Evolutionary conservation across 2,797 vertebrate genomes (phyloP).

Genomic region (Lateolabrax maculatus): DNA sequence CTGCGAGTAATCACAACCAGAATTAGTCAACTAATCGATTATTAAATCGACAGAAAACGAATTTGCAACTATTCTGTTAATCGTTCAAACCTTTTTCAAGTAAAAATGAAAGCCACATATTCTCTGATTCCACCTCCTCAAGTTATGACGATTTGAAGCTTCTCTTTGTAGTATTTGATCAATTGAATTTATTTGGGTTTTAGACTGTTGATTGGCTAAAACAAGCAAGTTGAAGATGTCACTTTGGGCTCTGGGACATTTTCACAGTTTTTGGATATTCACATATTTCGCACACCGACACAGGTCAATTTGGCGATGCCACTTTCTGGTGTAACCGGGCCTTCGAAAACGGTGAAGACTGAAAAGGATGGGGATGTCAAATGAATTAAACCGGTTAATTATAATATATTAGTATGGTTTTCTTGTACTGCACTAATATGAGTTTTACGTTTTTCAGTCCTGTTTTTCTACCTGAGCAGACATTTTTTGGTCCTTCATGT

Average conservation of each 20-base stretch:
- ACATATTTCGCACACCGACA: too few species aligned
- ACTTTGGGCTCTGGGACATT: background rate
- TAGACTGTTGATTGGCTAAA: background rate
- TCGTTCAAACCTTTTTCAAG: background rate
- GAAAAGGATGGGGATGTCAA: background rate
- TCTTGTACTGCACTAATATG: background rate
- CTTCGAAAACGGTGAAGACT: background rate
- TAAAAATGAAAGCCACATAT: background rate
- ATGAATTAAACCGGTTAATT: background rate
- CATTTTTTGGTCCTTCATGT: constrained; percentile 3
- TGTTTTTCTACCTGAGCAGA: constrained; percentile 10
- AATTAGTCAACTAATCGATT: background rate
- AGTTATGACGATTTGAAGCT: background rate
- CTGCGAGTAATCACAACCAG: background rate
- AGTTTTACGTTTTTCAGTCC: background rate
- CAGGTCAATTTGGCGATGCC: too few species aligned
- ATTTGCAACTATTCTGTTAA: background rate
- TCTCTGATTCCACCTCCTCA: background rate
- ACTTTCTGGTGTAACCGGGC: constrained; percentile 5
- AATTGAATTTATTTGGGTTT: background rate
- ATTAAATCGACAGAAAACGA: background rate
- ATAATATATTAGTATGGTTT: background rate
- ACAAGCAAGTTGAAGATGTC: background rate
- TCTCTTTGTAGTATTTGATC: background rate
- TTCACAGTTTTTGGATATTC: background rate